Conservation (phyloP, 2,797 vertebrate species). For the Pangasius djambal region DNA sequence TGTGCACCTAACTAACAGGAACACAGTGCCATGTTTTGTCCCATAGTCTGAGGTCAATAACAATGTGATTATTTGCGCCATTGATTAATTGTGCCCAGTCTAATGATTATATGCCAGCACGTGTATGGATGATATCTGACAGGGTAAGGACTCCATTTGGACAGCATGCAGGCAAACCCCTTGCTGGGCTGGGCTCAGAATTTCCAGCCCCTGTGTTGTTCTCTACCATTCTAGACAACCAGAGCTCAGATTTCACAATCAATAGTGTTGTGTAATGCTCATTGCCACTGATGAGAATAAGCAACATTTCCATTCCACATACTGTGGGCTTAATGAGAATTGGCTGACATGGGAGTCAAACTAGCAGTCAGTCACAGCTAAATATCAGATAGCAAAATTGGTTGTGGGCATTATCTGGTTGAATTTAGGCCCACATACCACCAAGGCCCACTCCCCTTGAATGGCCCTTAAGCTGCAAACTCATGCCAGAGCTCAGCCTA, state of each 20-base stretch:
- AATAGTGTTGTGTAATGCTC: constrained; percentile 68
- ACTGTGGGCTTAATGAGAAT: neutral
- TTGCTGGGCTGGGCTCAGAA: constrained; percentile 52
- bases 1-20: neutral
- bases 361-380: neutral
- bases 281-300: constrained; percentile 55
- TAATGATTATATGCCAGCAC: constrained; percentile 80
- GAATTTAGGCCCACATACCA: too few relatives aligned
- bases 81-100: constrained; percentile 69
- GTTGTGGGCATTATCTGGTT: too few relatives aligned
- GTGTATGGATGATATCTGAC: constrained; percentile 75
- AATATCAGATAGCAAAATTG: neutral
- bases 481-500: too few relatives aligned
- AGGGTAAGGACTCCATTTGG: constrained; percentile 71
- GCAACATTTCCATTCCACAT: constrained; percentile 55
- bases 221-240: constrained; percentile 4
- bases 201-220: constrained; percentile 52
- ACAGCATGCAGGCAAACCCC: constrained; percentile 56
- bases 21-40: constrained; percentile 6
- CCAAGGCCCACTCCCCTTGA: too few relatives aligned
- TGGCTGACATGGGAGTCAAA: neutral
- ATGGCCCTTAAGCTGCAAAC: too few relatives aligned
- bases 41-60: constrained; percentile 68
- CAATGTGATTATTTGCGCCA: constrained; percentile 74
- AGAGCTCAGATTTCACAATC: constrained; percentile 62